Conservation (phyloP, 1,140 invertebrate species). For the Aplysia californica region DNA sequence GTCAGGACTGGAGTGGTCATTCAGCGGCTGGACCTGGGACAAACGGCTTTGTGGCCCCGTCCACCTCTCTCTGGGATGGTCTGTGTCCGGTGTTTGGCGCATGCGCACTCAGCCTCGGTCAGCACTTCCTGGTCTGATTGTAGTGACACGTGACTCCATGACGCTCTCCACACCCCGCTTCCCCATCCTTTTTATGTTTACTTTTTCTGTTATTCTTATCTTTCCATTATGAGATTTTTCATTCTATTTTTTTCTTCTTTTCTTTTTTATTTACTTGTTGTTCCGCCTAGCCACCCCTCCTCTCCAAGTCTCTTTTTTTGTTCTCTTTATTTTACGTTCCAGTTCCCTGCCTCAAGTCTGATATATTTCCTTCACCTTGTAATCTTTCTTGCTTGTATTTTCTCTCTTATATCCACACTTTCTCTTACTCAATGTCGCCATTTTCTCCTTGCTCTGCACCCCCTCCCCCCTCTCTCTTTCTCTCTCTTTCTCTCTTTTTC, state of each 20-base stretch:
- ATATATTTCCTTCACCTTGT: background rate
- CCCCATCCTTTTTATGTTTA: background rate
- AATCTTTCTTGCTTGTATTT: no score
- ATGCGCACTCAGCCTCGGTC: background rate
- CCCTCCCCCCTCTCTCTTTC: background rate
- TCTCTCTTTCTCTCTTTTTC: no score
- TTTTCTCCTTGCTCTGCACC: background rate
- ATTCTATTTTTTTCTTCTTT: background rate
- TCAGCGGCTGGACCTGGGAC: no score
- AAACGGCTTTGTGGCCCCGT: no score
- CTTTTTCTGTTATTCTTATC: background rate
- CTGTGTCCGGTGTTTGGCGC: background rate
- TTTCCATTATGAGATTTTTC: background rate
- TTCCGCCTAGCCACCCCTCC: background rate
- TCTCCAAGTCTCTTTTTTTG: no score
- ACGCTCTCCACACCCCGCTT: background rate
- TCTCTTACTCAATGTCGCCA: background rate
- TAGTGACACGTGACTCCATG: no score
- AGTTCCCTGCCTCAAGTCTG: no score
- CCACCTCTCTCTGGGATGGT: background rate
- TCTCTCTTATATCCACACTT: background rate
- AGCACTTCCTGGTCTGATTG: no score
- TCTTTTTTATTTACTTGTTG: background rate
- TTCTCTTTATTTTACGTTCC: no score
- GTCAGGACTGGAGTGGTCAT: no score